Evolutionary conservation across 1,140 invertebrate genomes (phyloP).

Genomic region (Drosophila dunni): DNA sequence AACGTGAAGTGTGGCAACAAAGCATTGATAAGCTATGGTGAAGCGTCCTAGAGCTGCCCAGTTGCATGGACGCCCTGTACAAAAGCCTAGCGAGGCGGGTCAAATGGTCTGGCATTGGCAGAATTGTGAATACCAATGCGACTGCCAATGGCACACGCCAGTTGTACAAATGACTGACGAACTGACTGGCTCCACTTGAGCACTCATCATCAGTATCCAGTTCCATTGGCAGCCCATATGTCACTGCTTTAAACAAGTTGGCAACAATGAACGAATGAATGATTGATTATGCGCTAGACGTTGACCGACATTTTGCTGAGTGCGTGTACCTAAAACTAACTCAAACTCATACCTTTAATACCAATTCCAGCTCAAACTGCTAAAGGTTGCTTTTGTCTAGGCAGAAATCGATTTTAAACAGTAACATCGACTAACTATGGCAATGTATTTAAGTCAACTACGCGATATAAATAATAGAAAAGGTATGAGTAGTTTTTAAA

Average conservation of each 20-base stretch:
- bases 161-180: conserved; percentile 27
- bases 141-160: conserved; percentile 28
- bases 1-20: conserved; percentile 22
- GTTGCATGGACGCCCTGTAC: not conserved
- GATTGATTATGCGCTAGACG: conserved; percentile 50
- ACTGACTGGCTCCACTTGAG: conserved; percentile 5
- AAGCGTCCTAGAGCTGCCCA: not conserved
- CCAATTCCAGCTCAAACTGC: not conserved
- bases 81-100: not conserved
- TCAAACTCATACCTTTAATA: not conserved
- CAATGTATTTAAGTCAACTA: not conserved
- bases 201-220: not conserved
- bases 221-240: conserved; percentile 25
- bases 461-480: no score
- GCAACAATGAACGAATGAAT: conserved; percentile 60
- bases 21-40: conserved; percentile 11
- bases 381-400: not conserved
- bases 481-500: no score
- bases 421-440: conserved; percentile 3
- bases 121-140: no score
- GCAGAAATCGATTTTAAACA: conserved; percentile 19
- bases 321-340: conserved; percentile 9
- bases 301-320: conserved; percentile 18
- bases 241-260: conserved; percentile 56
- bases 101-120: not conserved